These are phyloP conservation scores for Myotis brandtii DNA, from an alignment of 2,113 vertebrate genomes.

Conservation along the genomic window DNA sequence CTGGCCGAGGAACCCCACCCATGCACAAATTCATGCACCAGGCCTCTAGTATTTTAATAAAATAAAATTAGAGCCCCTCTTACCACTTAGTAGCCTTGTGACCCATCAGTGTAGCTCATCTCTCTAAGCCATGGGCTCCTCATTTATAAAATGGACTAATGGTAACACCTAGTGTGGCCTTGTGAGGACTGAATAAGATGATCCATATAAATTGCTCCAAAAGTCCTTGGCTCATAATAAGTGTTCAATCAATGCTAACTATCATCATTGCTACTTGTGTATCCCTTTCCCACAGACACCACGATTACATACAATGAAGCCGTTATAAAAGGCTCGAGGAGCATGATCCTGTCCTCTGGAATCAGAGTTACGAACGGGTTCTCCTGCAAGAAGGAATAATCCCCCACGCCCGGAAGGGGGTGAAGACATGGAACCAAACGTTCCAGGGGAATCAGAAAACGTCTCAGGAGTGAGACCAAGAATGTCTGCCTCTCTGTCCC, in stretches of 20 bases:
- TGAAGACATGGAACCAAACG: conserved; percentile 25
- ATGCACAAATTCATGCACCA: too few relatives aligned
- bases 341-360: not conserved
- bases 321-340: not conserved
- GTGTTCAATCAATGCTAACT: not conserved
- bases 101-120: not conserved
- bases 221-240: not conserved
- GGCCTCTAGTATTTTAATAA: too few relatives aligned
- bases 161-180: not conserved
- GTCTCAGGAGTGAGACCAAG: conserved; percentile 56
- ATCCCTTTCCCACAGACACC: not conserved
- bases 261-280: not conserved
- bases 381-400: conserved; percentile 64
- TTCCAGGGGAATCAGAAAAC: conserved; percentile 41
- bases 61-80: not conserved
- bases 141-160: not conserved
- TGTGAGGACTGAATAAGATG: not conserved
- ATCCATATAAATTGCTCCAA: not conserved
- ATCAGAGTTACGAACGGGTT: conserved; percentile 49
- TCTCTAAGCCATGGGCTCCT: not conserved
- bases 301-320: not conserved
- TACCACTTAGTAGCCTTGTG: not conserved
- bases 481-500: conserved; percentile 57
- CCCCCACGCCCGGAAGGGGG: conserved; percentile 37
- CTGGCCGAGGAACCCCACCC: too few relatives aligned